Evolutionary conservation across 2,113 vertebrate species (phyloP).

Genomic region (Psephotus haematonotus): DNA sequence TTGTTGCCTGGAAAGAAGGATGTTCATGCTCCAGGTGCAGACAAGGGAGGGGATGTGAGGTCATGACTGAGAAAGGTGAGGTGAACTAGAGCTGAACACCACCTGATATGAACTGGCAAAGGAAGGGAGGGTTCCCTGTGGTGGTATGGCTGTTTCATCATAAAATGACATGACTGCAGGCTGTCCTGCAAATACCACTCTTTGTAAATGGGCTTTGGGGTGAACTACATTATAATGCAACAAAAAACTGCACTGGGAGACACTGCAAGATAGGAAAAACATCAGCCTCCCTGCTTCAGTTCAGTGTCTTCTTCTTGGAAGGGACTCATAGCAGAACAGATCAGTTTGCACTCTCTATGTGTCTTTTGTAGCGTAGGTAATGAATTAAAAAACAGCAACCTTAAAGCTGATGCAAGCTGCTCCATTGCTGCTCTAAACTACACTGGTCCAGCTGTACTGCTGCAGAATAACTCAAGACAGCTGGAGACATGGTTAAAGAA

Average conservation of each 20-base stretch:
- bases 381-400: not conserved
- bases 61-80: not conserved
- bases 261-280: not conserved
- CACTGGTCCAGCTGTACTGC: constrained; percentile 16
- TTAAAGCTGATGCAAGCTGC: not conserved
- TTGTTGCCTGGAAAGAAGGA: not conserved
- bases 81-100: not conserved
- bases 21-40: not conserved
- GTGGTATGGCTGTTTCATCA: not conserved
- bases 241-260: not conserved
- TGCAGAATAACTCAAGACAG: constrained; percentile 11
- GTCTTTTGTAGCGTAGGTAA: not conserved
- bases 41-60: not conserved
- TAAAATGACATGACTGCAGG: not conserved
- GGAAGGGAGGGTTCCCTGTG: not conserved
- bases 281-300: not conserved
- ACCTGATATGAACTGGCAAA: not conserved
- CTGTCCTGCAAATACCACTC: not conserved
- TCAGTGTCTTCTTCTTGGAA: not conserved
- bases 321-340: not conserved
- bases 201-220: not conserved
- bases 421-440: not conserved
- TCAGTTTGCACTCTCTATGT: not conserved
- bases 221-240: not conserved
- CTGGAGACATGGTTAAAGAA: constrained; percentile 20